Percentiles rank a stretch among this genome's conserved stretches.
These are phyloP conservation scores for Epicampocera succincta DNA, from an alignment of 2,888 invertebrate genomes.

Conservation along the genomic window DNA sequence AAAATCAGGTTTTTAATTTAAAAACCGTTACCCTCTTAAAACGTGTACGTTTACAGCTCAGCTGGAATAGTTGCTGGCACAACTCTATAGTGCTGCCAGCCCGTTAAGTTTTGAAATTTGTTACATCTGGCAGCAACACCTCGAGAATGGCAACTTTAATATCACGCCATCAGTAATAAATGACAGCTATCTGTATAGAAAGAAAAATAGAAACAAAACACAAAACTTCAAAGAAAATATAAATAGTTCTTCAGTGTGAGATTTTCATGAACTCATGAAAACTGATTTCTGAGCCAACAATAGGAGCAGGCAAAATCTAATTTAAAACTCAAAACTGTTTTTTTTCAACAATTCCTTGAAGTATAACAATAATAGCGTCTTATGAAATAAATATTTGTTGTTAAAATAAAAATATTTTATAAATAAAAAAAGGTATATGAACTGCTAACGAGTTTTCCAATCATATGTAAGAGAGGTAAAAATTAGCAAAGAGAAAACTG, in stretches of 20 bases:
- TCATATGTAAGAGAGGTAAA: slow-evolving; percentile 10
- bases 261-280: background rate
- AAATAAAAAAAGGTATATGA: no score
- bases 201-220: slow-evolving; percentile 22
- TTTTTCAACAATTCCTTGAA: no score
- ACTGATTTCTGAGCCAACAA: background rate
- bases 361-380: no score
- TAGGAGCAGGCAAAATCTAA: background rate
- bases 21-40: no score
- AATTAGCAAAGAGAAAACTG: background rate
- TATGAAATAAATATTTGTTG: no score
- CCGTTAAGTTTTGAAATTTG: background rate
- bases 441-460: no score
- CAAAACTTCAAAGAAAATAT: slow-evolving; percentile 21
- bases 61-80: background rate
- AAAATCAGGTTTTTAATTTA: no score
- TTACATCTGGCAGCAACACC: background rate
- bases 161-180: slow-evolving; percentile 70
- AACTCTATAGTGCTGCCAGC: background rate
- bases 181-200: slow-evolving; percentile 67
- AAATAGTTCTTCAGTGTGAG: slow-evolving; percentile 50
- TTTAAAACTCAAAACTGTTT: no score
- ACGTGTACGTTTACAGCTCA: no score
- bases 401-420: no score
- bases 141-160: slow-evolving; percentile 33